Evolutionary conservation across 2,888 invertebrate species (phyloP), one percentile per base, ranked within the genome.

Genomic region (Augiades crinisus): DNA sequence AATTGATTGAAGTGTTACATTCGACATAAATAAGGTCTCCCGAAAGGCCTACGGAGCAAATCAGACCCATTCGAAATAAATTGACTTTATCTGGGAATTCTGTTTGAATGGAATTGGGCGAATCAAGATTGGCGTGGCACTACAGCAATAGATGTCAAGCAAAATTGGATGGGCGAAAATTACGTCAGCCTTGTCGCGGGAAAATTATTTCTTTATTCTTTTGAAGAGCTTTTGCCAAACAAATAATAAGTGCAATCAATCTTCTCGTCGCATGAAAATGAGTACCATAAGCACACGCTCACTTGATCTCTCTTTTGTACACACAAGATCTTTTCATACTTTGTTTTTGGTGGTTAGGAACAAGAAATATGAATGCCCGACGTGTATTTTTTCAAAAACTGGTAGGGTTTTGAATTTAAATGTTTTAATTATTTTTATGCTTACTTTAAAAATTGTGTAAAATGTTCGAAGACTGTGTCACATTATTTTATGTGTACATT

Each of bases 51-150:
- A 40, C 27, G 14, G 21, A 10, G 14, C 12, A 36, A 34, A 46
- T 37, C 14, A 31, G 21, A n/a, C 19, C 19, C 19, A 24, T 24
- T 40, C 12, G 41, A 49, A 41, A 41, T 24, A 41, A 49, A 49
- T 41, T 49, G 41, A 24, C 34, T 41, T 41, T 49, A 34, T 41
- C 24, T 41, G 40, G 24, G 21, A 24, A 40, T 41, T 33, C 40
- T 33, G 40, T 41, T 41, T 24, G 17, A 41, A 41, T 17, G 12
- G 40, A 40, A 41, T 49, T 49, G 47, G 16, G 16, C 16, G 37
- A 47, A 49, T 41, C 47, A 49, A 49, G 33, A 41, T 31, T 41
- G 47, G 40, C 37, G 47, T 47, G 5, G 17, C 34, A 24, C 6
- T 40, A 40, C 12, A 41, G 34, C 24, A 34, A 49, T 34, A 17